Conservation (phyloP, 2,113 vertebrate genomes). For the Mixornis gularis region DNA sequence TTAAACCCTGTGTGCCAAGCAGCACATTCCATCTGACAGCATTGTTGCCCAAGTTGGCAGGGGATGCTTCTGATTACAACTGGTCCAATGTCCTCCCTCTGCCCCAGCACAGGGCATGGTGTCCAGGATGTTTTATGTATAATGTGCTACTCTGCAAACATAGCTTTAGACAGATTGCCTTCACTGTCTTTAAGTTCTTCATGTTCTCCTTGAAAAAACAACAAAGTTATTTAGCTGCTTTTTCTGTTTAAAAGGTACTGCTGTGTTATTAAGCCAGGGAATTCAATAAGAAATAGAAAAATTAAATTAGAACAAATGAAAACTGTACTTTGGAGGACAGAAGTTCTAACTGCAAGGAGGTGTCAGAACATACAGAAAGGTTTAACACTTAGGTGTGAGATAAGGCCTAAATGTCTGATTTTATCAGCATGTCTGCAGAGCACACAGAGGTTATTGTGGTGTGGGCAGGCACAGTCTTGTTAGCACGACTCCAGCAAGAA, state of each 20-base stretch:
- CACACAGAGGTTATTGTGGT: not conserved
- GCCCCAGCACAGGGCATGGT: not conserved
- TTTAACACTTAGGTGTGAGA: not conserved
- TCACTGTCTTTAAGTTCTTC: not conserved
- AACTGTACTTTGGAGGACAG: not conserved
- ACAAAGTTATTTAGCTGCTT: not conserved
- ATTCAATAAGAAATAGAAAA: not conserved
- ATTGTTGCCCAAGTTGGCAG: not conserved
- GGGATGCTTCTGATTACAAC: not conserved
- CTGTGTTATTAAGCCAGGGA: not conserved
- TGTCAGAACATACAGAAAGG: not conserved
- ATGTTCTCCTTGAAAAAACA: not conserved
- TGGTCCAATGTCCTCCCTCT: not conserved
- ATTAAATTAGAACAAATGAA: not conserved
- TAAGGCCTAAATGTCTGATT: not conserved
- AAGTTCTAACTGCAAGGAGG: not conserved
- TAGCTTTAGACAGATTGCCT: not conserved
- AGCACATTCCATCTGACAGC: not conserved
- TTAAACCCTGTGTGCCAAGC: not conserved
- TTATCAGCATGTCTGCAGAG: not conserved
- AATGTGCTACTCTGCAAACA: not conserved
- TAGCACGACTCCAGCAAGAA: not conserved
- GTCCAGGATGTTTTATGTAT: rapidly evolving
- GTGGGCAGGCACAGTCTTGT: not conserved
- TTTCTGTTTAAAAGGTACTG: not conserved